These are phyloP conservation scores for Danio aesculapii DNA, from an alignment of 2,797 vertebrate genomes.

Conservation along the genomic window DNA sequence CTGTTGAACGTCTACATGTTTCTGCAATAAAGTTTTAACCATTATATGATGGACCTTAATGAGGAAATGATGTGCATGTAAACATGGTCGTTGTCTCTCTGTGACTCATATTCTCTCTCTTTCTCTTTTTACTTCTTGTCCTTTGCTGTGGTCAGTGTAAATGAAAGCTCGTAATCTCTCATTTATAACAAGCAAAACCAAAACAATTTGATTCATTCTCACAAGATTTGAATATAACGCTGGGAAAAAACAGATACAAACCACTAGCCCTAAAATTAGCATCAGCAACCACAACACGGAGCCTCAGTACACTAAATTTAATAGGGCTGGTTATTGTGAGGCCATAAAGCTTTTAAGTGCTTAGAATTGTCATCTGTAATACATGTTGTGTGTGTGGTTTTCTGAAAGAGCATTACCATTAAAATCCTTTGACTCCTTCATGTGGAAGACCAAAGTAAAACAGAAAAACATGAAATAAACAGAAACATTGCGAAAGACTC, in stretches of 20 bases:
- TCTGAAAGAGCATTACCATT: conserved; percentile 24
- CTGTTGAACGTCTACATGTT: background rate
- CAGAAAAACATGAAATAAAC: conserved; percentile 7
- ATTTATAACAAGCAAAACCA: conserved; percentile 33
- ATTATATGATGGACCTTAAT: background rate
- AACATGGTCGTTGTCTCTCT: background rate
- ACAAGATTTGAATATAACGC: conserved; percentile 36
- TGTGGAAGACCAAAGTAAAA: conserved; percentile 33
- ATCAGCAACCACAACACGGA: conserved; percentile 50
- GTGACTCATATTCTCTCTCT: conserved; percentile 19
- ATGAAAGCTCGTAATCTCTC: conserved; percentile 31
- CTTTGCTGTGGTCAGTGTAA: conserved; percentile 31
- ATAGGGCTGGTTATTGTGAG: conserved; percentile 43
- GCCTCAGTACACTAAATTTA: conserved; percentile 33
- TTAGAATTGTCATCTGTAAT: conserved; percentile 51
- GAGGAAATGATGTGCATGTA: background rate
- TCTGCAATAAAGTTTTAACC: background rate
- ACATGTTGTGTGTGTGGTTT: conserved; percentile 47
- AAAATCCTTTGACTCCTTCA: conserved; percentile 28
- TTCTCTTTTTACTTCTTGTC: conserved; percentile 5
- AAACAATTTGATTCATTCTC: conserved; percentile 47
- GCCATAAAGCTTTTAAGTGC: conserved; percentile 37
- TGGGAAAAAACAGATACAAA: conserved; percentile 51
- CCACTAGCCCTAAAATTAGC: conserved; percentile 53
- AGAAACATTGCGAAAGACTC: conserved; percentile 29